A percentile compares a stretch with the other conserved stretches of the same genome.
Conservation (phyloP, 2,797 vertebrate species). For the Echiichthys vipera region DNA sequence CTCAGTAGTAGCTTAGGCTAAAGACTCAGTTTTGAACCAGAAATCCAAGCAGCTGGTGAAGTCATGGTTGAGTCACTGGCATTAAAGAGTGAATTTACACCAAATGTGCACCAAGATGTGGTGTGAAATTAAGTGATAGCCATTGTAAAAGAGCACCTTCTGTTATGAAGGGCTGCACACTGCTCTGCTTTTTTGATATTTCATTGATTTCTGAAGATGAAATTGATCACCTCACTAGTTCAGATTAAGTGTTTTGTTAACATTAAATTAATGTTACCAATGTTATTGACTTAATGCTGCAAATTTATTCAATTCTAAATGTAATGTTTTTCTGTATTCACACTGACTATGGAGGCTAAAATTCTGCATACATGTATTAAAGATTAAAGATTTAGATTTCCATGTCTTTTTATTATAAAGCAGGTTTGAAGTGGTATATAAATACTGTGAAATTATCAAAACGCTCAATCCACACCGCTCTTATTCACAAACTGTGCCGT, state of each 20-base stretch:
- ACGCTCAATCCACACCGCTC: too few species aligned
- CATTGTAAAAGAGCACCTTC: slow-evolving; percentile 13
- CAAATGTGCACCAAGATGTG: slow-evolving; percentile 15
- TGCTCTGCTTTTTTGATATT: not conserved
- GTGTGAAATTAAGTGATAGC: slow-evolving; percentile 17
- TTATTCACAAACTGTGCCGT: too few species aligned
- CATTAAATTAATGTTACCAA: too few species aligned
- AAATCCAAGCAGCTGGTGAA: slow-evolving; percentile 10
- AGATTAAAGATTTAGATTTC: too few species aligned
- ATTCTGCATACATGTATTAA: too few species aligned
- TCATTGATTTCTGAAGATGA: not conserved
- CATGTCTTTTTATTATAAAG: too few species aligned
- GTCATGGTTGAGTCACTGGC: slow-evolving; percentile 6
- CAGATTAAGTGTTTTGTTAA: not conserved
- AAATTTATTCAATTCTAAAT: not conserved
- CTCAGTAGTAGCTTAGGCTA: not conserved
- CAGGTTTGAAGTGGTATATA: too few species aligned
- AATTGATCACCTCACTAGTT: not conserved
- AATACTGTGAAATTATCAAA: too few species aligned
- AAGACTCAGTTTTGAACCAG: not conserved
- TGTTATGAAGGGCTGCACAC: not conserved
- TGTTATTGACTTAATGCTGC: not conserved
- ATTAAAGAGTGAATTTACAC: slow-evolving; percentile 12
- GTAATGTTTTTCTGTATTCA: not conserved
- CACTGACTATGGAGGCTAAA: too few species aligned